Percentiles rank a stretch among this genome's conserved stretches.
These are phyloP conservation scores for Pocillopora damicornis DNA, from an alignment of 64 coral and sea anemone species.

Conservation along the genomic window DNA sequence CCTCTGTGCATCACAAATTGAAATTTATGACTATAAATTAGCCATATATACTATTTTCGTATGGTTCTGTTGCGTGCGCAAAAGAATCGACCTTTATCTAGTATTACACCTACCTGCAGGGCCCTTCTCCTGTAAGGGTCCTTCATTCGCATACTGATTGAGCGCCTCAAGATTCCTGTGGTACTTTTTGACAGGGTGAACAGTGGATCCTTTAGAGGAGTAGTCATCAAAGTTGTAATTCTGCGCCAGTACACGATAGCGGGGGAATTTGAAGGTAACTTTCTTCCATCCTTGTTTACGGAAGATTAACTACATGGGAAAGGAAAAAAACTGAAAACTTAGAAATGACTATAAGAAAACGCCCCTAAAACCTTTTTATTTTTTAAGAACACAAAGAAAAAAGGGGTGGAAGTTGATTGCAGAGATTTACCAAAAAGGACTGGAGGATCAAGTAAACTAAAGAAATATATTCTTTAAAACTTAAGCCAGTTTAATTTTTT, in stretches of 20 bases:
- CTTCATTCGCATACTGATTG: conserved; percentile 27
- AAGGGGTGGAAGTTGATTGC: no score
- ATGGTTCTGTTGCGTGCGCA: no score
- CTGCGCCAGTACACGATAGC: conserved; percentile 84
- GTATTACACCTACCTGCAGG: conserved; percentile 4
- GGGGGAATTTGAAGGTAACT: conserved; percentile 85
- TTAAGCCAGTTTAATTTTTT: no score
- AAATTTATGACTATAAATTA: no score
- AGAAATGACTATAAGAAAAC: neutral
- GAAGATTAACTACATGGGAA: conserved; percentile 74
- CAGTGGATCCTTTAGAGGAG: conserved; percentile 95
- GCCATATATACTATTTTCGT: no score
- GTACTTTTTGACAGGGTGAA: conserved; percentile 94
- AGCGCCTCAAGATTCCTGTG: conserved; percentile 68
- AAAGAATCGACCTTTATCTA: no score
- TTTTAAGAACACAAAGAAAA: no score
- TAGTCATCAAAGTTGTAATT: conserved; percentile 97
- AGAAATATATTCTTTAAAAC: no score
- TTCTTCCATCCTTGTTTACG: conserved; percentile 97
- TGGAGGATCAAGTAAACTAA: no score
- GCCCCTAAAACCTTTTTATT: neutral
- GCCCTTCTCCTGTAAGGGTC: conserved; percentile 25
- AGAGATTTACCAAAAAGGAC: no score
- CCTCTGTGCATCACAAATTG: no score
- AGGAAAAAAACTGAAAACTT: neutral